Conservation (phyloP, 2,113 vertebrate genomes). For the Hydrochoerus hydrochaeris region DNA sequence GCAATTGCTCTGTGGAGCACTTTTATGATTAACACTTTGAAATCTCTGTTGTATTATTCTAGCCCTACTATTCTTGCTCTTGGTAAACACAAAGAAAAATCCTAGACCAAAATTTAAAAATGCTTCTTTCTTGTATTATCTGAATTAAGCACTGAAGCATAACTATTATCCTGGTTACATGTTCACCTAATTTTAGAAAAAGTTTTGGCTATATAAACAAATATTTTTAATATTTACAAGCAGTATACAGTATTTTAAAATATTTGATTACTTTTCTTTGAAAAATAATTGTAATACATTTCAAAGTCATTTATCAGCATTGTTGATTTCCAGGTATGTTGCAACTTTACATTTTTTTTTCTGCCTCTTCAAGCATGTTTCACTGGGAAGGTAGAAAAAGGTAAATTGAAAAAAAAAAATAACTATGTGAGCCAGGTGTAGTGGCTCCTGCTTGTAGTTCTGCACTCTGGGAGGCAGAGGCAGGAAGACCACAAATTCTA, state of each 20-base stretch:
- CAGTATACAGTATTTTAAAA: not conserved
- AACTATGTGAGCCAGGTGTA: not conserved
- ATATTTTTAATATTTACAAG: not conserved
- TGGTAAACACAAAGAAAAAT: not conserved
- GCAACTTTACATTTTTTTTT: too few relatives aligned
- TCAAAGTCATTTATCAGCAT: fast-evolving
- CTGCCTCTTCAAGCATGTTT: not conserved
- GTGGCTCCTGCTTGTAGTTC: not conserved
- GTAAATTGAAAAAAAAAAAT: not conserved
- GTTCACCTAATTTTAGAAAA: not conserved
- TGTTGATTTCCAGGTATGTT: not conserved
- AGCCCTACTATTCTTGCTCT: not conserved
- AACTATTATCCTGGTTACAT: not conserved
- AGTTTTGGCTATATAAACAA: not conserved
- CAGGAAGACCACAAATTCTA: not conserved
- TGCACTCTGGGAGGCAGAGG: not conserved
- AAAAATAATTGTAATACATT: not conserved
- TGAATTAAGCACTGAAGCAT: not conserved
- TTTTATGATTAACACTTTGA: fast-evolving
- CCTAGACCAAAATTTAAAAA: not conserved
- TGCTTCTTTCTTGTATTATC: not conserved
- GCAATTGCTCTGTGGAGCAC: fast-evolving
- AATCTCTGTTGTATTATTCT: not conserved
- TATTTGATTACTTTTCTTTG: not conserved
- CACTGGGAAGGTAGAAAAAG: not conserved